Base-by-base conservation (phyloP, 2,113 vertebrate species). In the Mirza zaza region DNA sequence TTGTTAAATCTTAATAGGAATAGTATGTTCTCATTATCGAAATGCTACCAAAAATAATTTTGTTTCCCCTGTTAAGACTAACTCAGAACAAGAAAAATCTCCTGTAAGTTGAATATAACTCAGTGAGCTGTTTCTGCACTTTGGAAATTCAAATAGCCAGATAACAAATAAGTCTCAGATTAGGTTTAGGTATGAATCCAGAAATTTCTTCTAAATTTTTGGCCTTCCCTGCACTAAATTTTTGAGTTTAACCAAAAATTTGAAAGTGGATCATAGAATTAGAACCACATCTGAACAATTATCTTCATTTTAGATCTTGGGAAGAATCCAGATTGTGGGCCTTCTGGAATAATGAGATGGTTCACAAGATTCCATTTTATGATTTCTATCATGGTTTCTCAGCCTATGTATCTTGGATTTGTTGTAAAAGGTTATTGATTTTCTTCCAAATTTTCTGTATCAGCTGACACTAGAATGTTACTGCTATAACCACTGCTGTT, bases 211-310 rank as follows among this genome's bases (percentile, higher is more conserved):
- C 52, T 90, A 71, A 18, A 61, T 75, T 11, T 88, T 32, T 95
- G 39, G 36, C 8, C 36, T 95, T 23, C 10, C 29, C n/a, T 87
- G 15, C 4, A 91, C 15, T 77, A 55, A 59, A 48, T 42, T 96
- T 50, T 52, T 91, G 59, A 94, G 11, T 86, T 89, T 86, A 84
- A 52, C n/a, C 67, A 75, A 25, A 94, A 92, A 83, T 93, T 91
- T 97, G 15, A 87, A 96, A 95, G 63, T 86, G 9, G 36, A 92
- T 87, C 29, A 61, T 84, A 91, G 52, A 91, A 73, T 94, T 63
- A 77, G 50, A 89, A 57, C 32, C 27, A 71, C 4, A 73, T 94
- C 34, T 84, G 21, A 93, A 89, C 21, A 73, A 17, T 20, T 83
- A 50, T 18, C 14, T 93, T 14, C 21, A 12, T 71, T 84, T 77